phyloP scores from a whole-genome alignment of 2,888 invertebrate species.

The Hermaeophaga mercurialis region DNA sequence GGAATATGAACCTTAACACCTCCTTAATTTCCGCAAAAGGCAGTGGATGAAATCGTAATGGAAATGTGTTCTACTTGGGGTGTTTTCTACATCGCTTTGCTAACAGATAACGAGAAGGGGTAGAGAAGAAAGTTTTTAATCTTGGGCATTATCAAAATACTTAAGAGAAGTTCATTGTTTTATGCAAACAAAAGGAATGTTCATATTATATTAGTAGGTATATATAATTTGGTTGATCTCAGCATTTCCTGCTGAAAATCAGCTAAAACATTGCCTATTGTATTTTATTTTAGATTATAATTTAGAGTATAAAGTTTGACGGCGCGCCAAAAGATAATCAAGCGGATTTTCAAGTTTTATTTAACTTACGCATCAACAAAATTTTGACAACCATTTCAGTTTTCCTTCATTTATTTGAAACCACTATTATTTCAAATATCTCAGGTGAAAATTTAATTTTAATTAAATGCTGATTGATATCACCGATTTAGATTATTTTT shows the following conservation, averaged over 20 bases:
- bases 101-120: constrained; percentile 28
- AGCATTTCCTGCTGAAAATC: constrained; percentile 27
- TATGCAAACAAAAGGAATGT: constrained; percentile 12
- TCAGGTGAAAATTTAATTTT: too few species aligned
- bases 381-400: too few species aligned
- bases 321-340: too few species aligned
- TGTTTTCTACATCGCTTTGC: constrained; percentile 34
- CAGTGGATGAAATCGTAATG: constrained; percentile 40
- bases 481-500: too few species aligned
- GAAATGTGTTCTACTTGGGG: constrained; percentile 37
- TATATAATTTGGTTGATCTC: constrained; percentile 17
- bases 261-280: too few species aligned
- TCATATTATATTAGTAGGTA: constrained; percentile 6
- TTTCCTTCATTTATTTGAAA: too few species aligned
- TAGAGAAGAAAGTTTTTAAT: constrained; percentile 12
- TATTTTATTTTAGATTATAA: too few species aligned
- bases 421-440: too few species aligned
- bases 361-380: too few species aligned
- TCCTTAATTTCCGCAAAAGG: constrained; percentile 44
- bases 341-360: too few species aligned
- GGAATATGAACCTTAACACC: constrained; percentile 38
- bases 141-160: constrained; percentile 21
- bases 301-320: too few species aligned
- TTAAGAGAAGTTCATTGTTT: constrained; percentile 14
- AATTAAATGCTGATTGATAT: too few species aligned